A percentile compares a stretch with the other conserved stretches of the same genome.
phyloP scores from a whole-genome alignment of 2,113 vertebrate species.

The Paramormyrops kingsleyae region DNA sequence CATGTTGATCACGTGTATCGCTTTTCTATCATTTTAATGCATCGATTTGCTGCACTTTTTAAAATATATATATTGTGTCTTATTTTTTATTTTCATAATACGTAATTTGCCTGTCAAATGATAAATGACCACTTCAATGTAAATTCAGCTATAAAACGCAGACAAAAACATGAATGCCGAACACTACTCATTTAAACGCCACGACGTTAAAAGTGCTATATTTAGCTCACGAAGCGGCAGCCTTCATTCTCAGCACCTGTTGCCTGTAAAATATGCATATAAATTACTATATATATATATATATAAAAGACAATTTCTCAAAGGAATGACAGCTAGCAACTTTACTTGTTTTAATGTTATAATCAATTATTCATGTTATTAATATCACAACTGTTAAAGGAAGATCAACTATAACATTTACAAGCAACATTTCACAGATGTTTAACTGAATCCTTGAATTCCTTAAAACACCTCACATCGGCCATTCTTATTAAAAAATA shows the following conservation, averaged over 20 bases:
- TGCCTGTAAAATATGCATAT: slow-evolving; percentile 22
- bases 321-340: not conserved
- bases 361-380: not conserved
- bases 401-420: not conserved
- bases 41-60: not conserved
- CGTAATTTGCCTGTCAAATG: not conserved
- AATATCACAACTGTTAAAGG: not conserved
- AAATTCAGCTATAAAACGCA: not conserved
- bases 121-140: not conserved
- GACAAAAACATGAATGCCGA: not conserved
- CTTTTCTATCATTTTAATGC: not conserved
- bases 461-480: not conserved
- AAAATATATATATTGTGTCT: not conserved
- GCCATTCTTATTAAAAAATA: not conserved
- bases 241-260: slow-evolving; percentile 21
- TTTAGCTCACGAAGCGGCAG: slow-evolving; percentile 16
- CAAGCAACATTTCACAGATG: not conserved
- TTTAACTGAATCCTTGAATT: not conserved
- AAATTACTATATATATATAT: not conserved
- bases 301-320: not conserved
- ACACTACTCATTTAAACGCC: not conserved
- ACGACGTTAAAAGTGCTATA: not conserved
- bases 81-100: not conserved
- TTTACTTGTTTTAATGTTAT: not conserved
- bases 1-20: not conserved